Evolutionary conservation across 1,140 invertebrate genomes (phyloP).

Genomic region (Bombyx mori): ASM3026992v2 NC_085113.1:9245001-9245500

Average conservation of each 20-base stretch:
- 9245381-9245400: conserved; percentile 43
- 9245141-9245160: conserved; percentile 22
- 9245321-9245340: conserved; percentile 30
- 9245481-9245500: too few relatives aligned
- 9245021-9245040: conserved; percentile 59
- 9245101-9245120: conserved; percentile 61
- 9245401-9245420: conserved; percentile 24
- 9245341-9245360: conserved; percentile 32
- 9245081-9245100: conserved; percentile 62
- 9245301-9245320: conserved; percentile 35
- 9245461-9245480: too few relatives aligned
- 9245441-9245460: conserved; percentile 9
- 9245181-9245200: conserved; percentile 57
- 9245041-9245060: conserved; percentile 62
- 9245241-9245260: conserved; percentile 18
- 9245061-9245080: conserved; percentile 52
- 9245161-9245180: conserved; percentile 53
- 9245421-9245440: conserved; percentile 54
- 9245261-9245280: conserved; percentile 33
- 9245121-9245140: conserved; percentile 27
- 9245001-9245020: conserved; percentile 49
- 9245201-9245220: conserved; percentile 57
- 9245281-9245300: conserved; percentile 34
- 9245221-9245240: conserved; percentile 25
- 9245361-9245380: conserved; percentile 23